Conservation (phyloP, 2,888 invertebrate species). For the Orthosia gracilis region DNA sequence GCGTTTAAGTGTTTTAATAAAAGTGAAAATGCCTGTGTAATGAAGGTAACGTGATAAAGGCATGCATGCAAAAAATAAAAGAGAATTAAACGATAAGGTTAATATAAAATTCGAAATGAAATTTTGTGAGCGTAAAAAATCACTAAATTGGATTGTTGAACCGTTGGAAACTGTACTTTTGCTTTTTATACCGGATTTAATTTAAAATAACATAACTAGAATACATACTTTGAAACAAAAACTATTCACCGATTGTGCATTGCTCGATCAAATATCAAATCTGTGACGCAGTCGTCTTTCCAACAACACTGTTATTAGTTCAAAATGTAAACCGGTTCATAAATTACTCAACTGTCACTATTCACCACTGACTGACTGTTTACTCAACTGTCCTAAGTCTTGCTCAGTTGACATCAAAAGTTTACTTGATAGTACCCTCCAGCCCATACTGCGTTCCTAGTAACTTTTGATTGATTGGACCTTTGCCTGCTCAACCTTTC, state of each 20-base stretch:
- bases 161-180: not conserved
- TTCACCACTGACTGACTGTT: no score
- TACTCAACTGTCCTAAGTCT: not conserved
- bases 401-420: constrained; percentile 37
- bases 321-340: not conserved
- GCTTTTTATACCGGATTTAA: not conserved
- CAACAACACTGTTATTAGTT: not conserved
- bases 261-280: not conserved
- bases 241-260: no score
- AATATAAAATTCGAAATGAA: not conserved
- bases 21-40: constrained; percentile 17
- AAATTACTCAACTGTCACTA: constrained; percentile 9
- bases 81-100: not conserved
- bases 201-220: not conserved
- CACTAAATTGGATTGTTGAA: not conserved
- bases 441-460: not conserved
- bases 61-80: not conserved
- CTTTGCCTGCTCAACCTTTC: constrained; percentile 25
- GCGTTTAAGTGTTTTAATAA: constrained; percentile 27
- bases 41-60: not conserved
- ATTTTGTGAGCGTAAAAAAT: not conserved
- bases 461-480: constrained; percentile 22
- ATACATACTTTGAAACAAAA: not conserved
- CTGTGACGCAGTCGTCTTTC: not conserved
- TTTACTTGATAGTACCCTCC: constrained; percentile 1